Evolutionary conservation across 1,140 invertebrate genomes (phyloP).

Genomic region (Apocrypta bakeri): DNA sequence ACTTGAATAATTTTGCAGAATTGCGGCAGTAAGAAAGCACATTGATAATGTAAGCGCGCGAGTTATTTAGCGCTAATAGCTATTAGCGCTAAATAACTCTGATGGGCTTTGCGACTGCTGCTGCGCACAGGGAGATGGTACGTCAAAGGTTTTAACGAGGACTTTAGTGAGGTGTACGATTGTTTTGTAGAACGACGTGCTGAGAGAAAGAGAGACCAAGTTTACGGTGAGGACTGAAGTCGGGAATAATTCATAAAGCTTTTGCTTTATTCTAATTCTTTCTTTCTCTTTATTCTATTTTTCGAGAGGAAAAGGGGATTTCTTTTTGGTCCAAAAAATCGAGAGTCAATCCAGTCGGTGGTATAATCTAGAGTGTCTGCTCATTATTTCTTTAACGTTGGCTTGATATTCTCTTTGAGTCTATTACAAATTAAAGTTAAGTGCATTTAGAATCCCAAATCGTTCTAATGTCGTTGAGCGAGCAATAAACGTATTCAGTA

Average conservation of each 20-base stretch:
- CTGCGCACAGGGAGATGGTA: not conserved
- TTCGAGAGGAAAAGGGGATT: not conserved
- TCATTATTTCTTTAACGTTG: too few relatives aligned
- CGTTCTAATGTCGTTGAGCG: too few relatives aligned
- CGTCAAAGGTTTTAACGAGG: slow-evolving; percentile 14
- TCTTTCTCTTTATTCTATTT: not conserved
- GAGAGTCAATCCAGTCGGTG: not conserved
- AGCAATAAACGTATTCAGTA: too few relatives aligned
- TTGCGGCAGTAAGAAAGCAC: not conserved
- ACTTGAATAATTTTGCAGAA: slow-evolving; percentile 1
- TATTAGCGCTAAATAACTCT: too few relatives aligned
- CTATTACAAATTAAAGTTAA: too few relatives aligned
- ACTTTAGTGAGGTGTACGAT: not conserved
- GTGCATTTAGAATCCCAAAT: too few relatives aligned
- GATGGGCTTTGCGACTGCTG: not conserved
- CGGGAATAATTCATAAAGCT: not conserved
- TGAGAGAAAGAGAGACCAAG: not conserved
- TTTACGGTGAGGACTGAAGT: not conserved
- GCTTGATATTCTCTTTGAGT: too few relatives aligned
- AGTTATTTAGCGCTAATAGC: slow-evolving; percentile 10
- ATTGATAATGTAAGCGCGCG: slow-evolving; percentile 6
- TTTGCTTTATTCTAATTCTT: not conserved
- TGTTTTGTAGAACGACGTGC: not conserved
- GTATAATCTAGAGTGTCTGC: too few relatives aligned
- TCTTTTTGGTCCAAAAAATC: not conserved